These are phyloP conservation scores for Schizaphis graminum DNA, from an alignment of 2,888 invertebrate species.

Conservation along the genomic window DNA sequence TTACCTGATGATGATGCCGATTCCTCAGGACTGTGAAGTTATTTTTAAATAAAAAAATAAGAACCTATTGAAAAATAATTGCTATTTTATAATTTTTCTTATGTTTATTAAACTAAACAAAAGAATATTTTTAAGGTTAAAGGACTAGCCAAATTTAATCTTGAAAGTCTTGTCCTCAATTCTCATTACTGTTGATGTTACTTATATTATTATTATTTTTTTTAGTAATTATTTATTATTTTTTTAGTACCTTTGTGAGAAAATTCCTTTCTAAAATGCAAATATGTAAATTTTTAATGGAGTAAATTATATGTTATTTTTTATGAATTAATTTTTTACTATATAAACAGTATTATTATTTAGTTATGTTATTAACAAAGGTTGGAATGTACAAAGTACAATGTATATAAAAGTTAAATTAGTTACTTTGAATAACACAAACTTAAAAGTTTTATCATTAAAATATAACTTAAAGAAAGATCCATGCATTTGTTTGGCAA, in stretches of 20 bases:
- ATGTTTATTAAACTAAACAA: conserved; percentile 9
- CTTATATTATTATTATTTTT: conserved; percentile 23
- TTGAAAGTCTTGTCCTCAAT: conserved; percentile 28
- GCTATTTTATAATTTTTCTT: conserved; percentile 38
- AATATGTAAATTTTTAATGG: conserved; percentile 30
- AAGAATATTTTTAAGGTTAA: conserved; percentile 28
- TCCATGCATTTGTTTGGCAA: not conserved
- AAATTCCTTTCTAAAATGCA: not conserved
- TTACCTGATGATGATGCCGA: conserved; percentile 24
- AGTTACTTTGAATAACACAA: not conserved
- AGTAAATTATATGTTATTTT: conserved; percentile 52
- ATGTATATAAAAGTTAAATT: conserved; percentile 32
- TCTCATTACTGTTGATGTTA: conserved; percentile 54
- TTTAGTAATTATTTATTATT: conserved; percentile 48
- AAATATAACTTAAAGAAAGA: not conserved
- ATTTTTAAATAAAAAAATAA: conserved; percentile 14
- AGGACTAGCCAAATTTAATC: conserved; percentile 26
- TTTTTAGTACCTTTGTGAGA: conserved; percentile 41
- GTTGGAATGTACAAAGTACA: conserved; percentile 44
- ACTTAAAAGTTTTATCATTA: not conserved
- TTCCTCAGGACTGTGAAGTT: conserved; percentile 23
- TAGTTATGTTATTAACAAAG: conserved; percentile 35
- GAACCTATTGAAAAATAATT: conserved; percentile 7
- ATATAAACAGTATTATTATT: conserved; percentile 38
- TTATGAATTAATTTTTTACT: conserved; percentile 34